Conservation (phyloP, 2,113 vertebrate species). For the Copsychus sechellarum region DNA sequence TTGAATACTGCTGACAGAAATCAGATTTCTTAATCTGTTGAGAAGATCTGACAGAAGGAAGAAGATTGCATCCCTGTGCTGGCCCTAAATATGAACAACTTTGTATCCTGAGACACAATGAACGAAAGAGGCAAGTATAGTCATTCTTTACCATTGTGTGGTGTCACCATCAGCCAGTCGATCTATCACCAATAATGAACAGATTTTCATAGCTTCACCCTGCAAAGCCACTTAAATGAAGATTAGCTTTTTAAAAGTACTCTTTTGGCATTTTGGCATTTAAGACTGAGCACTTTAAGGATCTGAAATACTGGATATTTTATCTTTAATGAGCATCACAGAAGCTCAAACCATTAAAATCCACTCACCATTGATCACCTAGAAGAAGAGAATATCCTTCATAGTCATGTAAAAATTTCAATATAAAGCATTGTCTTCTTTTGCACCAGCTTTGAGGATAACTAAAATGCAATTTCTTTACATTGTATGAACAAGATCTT, state of each 20-base stretch:
- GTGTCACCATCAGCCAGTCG: neutral
- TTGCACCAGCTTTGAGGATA: neutral
- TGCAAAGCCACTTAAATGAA: neutral
- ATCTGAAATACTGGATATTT: neutral
- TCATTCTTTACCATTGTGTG: neutral
- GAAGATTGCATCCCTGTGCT: neutral
- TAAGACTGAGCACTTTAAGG: neutral
- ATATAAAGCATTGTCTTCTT: neutral
- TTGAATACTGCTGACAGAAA: neutral
- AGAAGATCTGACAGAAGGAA: neutral
- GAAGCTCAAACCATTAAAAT: neutral
- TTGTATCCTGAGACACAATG: rapidly evolving
- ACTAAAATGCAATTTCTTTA: neutral
- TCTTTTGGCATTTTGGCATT: neutral
- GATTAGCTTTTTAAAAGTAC: neutral
- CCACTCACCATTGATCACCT: neutral
- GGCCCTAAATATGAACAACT: neutral
- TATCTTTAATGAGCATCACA: neutral
- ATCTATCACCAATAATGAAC: neutral
- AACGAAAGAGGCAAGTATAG: neutral
- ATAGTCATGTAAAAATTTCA: neutral
- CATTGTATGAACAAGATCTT: neutral
- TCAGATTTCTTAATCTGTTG: neutral
- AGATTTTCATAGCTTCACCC: neutral
- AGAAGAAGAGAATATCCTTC: neutral